A percentile compares a stretch with the other conserved stretches of the same genome.
These are phyloP conservation scores for Imbricaverruca yamaguchii DNA, from an alignment of 2,888 invertebrate genomes.

Conservation along the genomic window DNA sequence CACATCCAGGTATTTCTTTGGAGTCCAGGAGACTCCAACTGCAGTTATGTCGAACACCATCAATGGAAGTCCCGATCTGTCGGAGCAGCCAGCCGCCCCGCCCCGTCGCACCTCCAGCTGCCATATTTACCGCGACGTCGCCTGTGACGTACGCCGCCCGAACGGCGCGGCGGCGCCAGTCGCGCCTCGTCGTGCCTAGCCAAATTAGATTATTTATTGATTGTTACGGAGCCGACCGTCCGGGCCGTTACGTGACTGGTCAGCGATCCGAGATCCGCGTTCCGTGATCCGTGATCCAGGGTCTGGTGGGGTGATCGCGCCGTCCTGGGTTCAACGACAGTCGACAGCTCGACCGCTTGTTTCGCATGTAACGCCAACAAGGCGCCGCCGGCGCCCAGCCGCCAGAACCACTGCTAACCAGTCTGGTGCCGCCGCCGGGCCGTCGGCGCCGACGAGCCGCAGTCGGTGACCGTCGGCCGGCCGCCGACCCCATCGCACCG, in stretches of 20 bases:
- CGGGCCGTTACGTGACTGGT: neutral
- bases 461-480: neutral
- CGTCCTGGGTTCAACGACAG: neutral
- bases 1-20: too few relatives aligned
- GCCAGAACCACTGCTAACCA: too few relatives aligned
- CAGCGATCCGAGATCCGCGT: neutral
- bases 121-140: neutral
- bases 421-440: neutral
- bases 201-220: constrained; percentile 15
- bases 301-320: neutral
- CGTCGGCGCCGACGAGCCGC: neutral
- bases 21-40: too few relatives aligned
- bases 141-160: neutral
- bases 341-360: neutral
- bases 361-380: neutral
- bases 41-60: too few relatives aligned
- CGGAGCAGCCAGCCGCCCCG: neutral
- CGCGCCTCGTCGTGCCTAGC: neutral
- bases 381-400: neutral
- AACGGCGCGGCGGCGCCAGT: neutral
- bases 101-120: neutral
- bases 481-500: neutral
- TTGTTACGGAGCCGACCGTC: neutral
- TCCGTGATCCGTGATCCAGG: neutral
- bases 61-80: neutral